Percentiles rank a stretch among this genome's conserved stretches.
These are phyloP conservation scores for Lysiphlebus fabarum DNA, from an alignment of 1,140 invertebrate genomes.

Conservation along the genomic window DNA sequence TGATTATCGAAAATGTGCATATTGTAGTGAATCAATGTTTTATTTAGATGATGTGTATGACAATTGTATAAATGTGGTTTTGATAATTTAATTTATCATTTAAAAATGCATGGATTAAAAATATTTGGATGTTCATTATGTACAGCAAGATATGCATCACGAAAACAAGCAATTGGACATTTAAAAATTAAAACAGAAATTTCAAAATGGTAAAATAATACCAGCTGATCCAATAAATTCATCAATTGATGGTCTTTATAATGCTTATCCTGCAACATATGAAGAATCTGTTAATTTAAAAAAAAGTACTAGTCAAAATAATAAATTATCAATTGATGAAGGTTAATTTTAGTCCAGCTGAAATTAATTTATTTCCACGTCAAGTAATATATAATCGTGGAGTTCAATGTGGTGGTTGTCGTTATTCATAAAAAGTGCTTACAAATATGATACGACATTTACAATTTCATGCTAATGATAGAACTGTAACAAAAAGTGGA, in stretches of 20 bases:
- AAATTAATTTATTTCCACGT: slow-evolving; percentile 63
- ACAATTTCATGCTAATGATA: slow-evolving; percentile 62
- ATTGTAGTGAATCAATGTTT: slow-evolving; percentile 42
- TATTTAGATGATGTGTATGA: slow-evolving; percentile 32
- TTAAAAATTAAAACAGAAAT: slow-evolving; percentile 59
- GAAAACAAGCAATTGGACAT: slow-evolving; percentile 53
- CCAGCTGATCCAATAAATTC: slow-evolving; percentile 57
- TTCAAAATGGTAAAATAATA: slow-evolving; percentile 44
- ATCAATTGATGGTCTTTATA: slow-evolving; percentile 56
- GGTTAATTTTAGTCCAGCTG: slow-evolving; percentile 57
- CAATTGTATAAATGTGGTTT: too few species aligned
- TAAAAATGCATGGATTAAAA: slow-evolving; percentile 55
- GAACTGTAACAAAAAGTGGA: slow-evolving; percentile 60
- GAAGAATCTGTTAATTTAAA: slow-evolving; percentile 16
- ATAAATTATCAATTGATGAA: slow-evolving; percentile 34
- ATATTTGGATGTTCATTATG: slow-evolving; percentile 58
- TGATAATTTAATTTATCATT: too few species aligned
- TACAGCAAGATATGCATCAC: slow-evolving; percentile 47
- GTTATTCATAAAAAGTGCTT: slow-evolving; percentile 70
- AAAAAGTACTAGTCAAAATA: background rate
- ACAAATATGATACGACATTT: slow-evolving; percentile 73
- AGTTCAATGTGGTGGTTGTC: slow-evolving; percentile 65
- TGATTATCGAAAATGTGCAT: slow-evolving; percentile 50
- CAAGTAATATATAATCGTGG: slow-evolving; percentile 63
- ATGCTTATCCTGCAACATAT: slow-evolving; percentile 46